Evolutionary conservation across 37 sponge, comb jelly and placozoan genomes (phyloP), one percentile per base, ranked within the genome.

Genomic region (Corticium candelabrum): DNA sequence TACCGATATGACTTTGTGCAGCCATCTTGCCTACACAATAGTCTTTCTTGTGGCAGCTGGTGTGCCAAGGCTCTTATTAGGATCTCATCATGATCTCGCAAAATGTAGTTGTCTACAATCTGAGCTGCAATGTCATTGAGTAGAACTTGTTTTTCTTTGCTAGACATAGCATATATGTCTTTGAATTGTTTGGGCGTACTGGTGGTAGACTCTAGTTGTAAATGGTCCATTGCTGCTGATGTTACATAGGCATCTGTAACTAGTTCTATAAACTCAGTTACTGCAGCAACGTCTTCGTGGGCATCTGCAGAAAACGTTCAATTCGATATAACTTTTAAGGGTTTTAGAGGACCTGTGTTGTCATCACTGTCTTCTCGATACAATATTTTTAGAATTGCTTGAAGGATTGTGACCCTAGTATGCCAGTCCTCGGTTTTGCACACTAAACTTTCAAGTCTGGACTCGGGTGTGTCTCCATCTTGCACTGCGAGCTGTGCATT

Each of bases 381-480:
- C 62, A 50, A 50, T 27, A 50, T 50, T 50, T 50, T 11, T 27
- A 50, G 21, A 50, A 50, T 50, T 50, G 21, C 21, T 50, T 50
- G 11, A 27, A 50, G 62, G 21, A 50, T 27, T 11, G 11, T 50
- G 11, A 50, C 21, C 21, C 21, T 50, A 21, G 62, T 21, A 21
- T 50, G 62, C 62, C 62, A 50, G 62, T 50, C 62, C 62, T 50
- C 62, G 62, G 62, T 21, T 50, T 50, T 50, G 62, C 62, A 50
- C 15, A 50, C 21, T 11, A 50, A 21, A 21, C 62, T 21, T 27
- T 50, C 21, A 27, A 50, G 62, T 50, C 62, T 11, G 15, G 11
- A 21, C 21, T 50, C 62, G 62, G 11, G 15, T 27, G 11, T 50
- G 62, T 21, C 62, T 27, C 62, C 62, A 50, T 50, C 62, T 21